These are phyloP conservation scores for Amblyornis subalaris DNA, from an alignment of 2,113 vertebrate genomes.

Conservation along the genomic window DNA sequence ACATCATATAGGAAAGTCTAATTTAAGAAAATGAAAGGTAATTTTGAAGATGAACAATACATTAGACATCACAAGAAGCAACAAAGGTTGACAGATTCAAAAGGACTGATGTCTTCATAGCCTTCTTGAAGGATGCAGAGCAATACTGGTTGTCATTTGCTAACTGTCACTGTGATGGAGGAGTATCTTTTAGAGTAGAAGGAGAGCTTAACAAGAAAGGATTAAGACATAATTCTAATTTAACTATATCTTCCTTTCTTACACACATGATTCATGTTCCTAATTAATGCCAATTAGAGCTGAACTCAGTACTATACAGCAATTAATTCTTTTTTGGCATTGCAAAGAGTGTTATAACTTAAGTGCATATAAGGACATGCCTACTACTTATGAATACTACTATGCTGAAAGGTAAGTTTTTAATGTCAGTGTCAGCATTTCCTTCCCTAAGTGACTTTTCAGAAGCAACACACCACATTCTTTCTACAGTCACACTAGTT, in stretches of 20 bases:
- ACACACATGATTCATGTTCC: not conserved
- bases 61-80: not conserved
- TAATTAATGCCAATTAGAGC: slow-evolving; percentile 34
- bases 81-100: not conserved
- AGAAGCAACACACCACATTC: not conserved
- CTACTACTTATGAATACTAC: not conserved
- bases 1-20: not conserved
- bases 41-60: slow-evolving; percentile 1
- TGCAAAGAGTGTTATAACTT: not conserved
- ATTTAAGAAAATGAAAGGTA: not conserved
- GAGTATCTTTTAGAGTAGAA: not conserved
- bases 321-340: not conserved
- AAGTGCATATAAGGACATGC: not conserved
- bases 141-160: not conserved
- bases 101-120: not conserved
- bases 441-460: not conserved
- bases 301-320: not conserved
- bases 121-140: not conserved
- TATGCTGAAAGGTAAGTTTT: not conserved
- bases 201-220: not conserved
- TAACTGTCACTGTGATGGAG: not conserved
- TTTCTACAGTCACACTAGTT: not conserved
- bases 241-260: slow-evolving; percentile 3
- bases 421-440: not conserved
- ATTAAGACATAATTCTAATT: slow-evolving; percentile 25